These are phyloP conservation scores for Hedya salicella DNA, from an alignment of 2,888 invertebrate species.

Conservation along the genomic window DNA sequence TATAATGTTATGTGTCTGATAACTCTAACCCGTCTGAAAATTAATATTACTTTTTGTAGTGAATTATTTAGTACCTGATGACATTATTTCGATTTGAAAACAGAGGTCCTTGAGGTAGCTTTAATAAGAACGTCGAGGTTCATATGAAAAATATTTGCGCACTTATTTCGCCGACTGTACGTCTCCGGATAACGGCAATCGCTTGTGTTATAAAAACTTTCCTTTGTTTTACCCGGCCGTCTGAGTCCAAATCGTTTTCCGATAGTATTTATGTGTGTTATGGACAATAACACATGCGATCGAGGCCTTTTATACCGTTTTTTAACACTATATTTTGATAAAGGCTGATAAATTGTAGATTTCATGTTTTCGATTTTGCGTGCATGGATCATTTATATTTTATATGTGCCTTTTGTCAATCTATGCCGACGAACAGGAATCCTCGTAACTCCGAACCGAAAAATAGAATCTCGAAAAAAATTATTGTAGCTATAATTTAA, in stretches of 20 bases:
- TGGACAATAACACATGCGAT: slow-evolving; percentile 74
- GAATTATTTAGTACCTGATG: too few species aligned
- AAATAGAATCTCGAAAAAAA: too few species aligned
- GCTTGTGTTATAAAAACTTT: slow-evolving; percentile 73
- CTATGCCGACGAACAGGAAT: not conserved
- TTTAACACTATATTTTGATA: slow-evolving; percentile 42
- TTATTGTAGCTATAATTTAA: too few species aligned
- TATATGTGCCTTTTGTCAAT: not conserved
- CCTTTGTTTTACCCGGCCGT: slow-evolving; percentile 74
- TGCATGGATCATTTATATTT: not conserved
- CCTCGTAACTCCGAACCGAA: too few species aligned
- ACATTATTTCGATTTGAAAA: too few species aligned
- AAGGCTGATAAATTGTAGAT: slow-evolving; percentile 17
- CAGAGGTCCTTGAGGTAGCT: too few species aligned
- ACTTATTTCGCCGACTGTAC: slow-evolving; percentile 51
- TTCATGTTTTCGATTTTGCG: not conserved
- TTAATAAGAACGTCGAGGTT: too few species aligned
- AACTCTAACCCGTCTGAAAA: too few species aligned
- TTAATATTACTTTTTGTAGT: too few species aligned
- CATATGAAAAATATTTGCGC: slow-evolving; percentile 30
- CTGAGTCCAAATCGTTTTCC: slow-evolving; percentile 79
- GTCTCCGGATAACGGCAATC: slow-evolving; percentile 60
- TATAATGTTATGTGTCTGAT: too few species aligned
- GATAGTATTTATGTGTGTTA: slow-evolving; percentile 76
- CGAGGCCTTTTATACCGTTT: slow-evolving; percentile 56